Evolutionary conservation across 2,113 vertebrate genomes (phyloP).

Genomic region (Phrynosoma blainvillii): DNA sequence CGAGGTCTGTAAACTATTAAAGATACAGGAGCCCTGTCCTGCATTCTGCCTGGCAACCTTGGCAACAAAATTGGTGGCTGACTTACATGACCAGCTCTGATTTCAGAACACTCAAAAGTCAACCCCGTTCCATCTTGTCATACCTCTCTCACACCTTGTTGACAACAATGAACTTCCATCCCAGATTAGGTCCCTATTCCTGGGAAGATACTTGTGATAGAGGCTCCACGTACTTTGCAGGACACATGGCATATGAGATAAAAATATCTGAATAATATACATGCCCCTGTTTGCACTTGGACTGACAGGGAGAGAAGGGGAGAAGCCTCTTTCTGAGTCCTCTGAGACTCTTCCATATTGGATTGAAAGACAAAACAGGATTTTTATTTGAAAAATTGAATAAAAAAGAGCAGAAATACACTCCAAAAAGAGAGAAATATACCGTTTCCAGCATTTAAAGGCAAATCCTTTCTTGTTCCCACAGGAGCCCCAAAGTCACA

Average conservation of each 20-base stretch:
- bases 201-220: not conserved
- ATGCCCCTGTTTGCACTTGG: not conserved
- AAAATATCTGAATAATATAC: not conserved
- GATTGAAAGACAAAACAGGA: not conserved
- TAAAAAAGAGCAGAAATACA: not conserved
- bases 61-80: not conserved
- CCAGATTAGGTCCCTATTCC: not conserved
- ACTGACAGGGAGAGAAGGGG: not conserved
- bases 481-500: not conserved
- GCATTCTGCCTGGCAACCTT: not conserved
- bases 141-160: not conserved
- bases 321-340: not conserved
- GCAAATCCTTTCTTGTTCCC: too few relatives aligned
- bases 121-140: not conserved
- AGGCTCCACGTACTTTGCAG: not conserved
- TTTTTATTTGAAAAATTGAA: not conserved
- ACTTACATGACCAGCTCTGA: not conserved
- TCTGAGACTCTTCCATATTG: not conserved
- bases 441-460: too few relatives aligned
- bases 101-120: not conserved
- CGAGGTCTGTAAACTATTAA: too few relatives aligned
- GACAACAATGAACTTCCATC: not conserved
- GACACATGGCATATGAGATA: too few relatives aligned
- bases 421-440: not conserved
- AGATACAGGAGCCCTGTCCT: too few relatives aligned